A percentile compares a stretch with the other conserved stretches of the same genome.
These are phyloP conservation scores for Didymodactylos carnosus DNA, from an alignment of 2,888 invertebrate genomes.

Conservation along the genomic window DNA sequence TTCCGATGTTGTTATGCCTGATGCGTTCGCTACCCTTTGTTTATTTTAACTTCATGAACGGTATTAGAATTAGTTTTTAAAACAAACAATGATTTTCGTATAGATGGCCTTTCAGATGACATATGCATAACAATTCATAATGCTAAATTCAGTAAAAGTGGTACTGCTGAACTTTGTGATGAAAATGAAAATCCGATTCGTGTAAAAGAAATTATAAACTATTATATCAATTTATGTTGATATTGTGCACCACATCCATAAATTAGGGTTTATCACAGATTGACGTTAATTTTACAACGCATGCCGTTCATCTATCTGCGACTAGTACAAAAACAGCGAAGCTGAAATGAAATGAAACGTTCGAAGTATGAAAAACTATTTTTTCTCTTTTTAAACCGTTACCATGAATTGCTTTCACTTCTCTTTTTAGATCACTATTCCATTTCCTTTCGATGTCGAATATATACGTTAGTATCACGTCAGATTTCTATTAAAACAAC, in stretches of 20 bases:
- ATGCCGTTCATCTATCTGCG: constrained; percentile 52
- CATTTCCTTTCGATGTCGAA: constrained; percentile 3
- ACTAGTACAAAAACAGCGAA: constrained; percentile 81
- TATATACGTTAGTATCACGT: constrained; percentile 2
- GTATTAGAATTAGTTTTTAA: too few relatives aligned
- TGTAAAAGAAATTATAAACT: constrained; percentile 35
- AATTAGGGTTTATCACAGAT: neutral
- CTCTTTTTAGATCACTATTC: neutral
- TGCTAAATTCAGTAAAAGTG: constrained; percentile 75
- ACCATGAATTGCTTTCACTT: neutral
- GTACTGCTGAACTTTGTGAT: constrained; percentile 35
- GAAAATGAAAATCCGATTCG: constrained; percentile 49
- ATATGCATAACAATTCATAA: constrained; percentile 64
- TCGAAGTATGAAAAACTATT: constrained; percentile 21
- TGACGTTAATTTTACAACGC: constrained; percentile 30
- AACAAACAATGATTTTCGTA: neutral
- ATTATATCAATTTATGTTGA: neutral
- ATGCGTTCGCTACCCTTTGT: too few relatives aligned
- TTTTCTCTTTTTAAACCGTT: neutral
- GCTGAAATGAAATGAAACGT: constrained; percentile 72
- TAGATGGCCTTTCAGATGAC: constrained; percentile 53
- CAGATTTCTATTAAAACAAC: constrained; percentile 6
- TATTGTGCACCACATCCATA: too few relatives aligned
- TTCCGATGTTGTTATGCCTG: too few relatives aligned
- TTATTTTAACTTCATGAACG: too few relatives aligned